phyloP scores from a whole-genome alignment of 2,888 invertebrate species.

The Machimus atricapillus region DNA sequence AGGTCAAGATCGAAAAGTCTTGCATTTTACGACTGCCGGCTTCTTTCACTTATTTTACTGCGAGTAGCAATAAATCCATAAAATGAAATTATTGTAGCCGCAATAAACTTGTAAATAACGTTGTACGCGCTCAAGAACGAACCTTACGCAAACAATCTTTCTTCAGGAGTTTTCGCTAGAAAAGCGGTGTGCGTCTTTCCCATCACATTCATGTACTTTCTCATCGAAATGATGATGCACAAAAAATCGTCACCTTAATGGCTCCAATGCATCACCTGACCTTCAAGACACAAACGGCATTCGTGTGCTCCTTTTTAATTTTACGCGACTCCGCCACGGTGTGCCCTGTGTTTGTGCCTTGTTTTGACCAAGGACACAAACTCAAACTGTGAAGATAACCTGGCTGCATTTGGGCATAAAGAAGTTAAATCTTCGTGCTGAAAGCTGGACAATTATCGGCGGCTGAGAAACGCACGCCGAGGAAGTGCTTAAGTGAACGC shows the following conservation, averaged over 20 bases:
- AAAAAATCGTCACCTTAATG: background rate
- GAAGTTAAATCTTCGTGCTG: constrained; percentile 4
- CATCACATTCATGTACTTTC: background rate
- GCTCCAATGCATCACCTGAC: background rate
- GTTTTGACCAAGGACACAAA: constrained; percentile 7
- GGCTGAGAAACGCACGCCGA: background rate
- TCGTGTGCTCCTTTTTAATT: background rate
- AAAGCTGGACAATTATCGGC: constrained; percentile 10
- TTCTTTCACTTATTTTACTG: background rate
- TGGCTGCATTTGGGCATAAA: background rate
- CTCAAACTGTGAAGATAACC: background rate
- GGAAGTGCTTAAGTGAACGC: background rate
- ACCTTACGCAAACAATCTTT: background rate
- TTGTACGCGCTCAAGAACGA: background rate
- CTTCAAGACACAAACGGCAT: background rate
- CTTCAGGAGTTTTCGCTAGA: background rate
- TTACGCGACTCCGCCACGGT: background rate
- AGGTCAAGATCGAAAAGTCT: background rate
- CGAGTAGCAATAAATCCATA: background rate
- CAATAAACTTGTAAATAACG: background rate
- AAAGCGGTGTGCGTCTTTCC: background rate
- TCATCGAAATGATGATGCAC: background rate
- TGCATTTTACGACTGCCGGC: background rate
- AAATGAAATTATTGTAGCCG: background rate
- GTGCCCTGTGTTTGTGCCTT: background rate